Conservation (phyloP, 1,140 invertebrate species). For the Zaprionus lachaisei region DNA sequence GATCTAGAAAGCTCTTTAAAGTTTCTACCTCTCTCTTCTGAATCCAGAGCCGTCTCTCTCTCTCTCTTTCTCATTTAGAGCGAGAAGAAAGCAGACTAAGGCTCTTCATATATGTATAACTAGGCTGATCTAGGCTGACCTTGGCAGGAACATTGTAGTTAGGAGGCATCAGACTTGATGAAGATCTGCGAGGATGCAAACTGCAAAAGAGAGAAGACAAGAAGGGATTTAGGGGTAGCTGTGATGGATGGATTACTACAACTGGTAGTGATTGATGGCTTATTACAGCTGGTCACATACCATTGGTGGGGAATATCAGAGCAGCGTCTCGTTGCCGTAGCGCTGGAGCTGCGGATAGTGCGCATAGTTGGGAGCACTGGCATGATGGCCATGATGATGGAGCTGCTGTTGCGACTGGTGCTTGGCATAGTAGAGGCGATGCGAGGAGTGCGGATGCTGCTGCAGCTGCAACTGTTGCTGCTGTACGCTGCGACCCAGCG, state of each 20-base stretch:
- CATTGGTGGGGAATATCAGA: conserved; percentile 38
- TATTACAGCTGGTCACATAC: not conserved
- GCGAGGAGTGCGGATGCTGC: conserved; percentile 48
- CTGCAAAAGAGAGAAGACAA: not conserved
- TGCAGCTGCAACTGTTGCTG: conserved; percentile 35
- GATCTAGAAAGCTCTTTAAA: not conserved
- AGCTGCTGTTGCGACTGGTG: conserved; percentile 33
- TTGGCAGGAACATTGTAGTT: conserved; percentile 32
- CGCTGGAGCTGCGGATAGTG: conserved; percentile 63
- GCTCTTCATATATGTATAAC: not conserved
- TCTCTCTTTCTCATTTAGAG: not conserved
- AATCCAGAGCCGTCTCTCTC: not conserved
- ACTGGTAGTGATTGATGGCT: not conserved
- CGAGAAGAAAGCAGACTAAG: not conserved
- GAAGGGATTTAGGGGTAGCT: not conserved
- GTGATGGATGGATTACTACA: not conserved
- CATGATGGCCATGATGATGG: conserved; percentile 20
- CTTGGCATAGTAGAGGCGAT: conserved; percentile 60
- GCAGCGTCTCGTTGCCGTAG: conserved; percentile 69
- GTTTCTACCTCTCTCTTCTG: not conserved
- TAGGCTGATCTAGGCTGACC: conserved; percentile 24
- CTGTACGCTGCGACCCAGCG: conserved; percentile 46
- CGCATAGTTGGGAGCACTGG: conserved; percentile 17
- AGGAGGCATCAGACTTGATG: conserved; percentile 1
- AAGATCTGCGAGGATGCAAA: not conserved